Percentiles rank a stretch among this genome's conserved stretches.
Conservation (phyloP, 2,113 vertebrate species). For the Xenotilapia leptura region DNA sequence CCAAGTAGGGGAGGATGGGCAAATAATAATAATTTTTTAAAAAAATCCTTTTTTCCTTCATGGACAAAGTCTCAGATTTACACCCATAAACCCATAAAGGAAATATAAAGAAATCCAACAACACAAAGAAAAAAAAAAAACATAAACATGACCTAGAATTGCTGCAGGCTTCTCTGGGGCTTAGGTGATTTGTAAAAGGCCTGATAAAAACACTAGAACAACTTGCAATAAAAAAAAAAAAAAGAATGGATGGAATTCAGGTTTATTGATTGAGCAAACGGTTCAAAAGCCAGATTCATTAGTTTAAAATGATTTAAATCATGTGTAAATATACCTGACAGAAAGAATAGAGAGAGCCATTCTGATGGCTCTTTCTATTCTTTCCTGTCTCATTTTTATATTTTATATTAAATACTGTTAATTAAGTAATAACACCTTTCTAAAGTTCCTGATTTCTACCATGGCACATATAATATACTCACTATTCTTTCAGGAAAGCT, state of each 20-base stretch:
- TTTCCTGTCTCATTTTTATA: not conserved
- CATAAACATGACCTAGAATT: not conserved
- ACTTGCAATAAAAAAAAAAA: not conserved
- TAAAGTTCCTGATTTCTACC: not conserved
- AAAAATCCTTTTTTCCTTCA: not conserved
- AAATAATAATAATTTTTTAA: not conserved
- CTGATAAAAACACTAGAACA: not conserved
- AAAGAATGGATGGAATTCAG: not conserved
- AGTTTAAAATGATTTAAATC: not conserved
- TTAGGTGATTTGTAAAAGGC: not conserved
- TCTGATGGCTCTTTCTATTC: not conserved
- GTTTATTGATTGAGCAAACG: rapidly evolving
- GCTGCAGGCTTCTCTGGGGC: not conserved
- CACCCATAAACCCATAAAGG: not conserved
- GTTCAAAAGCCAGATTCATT: not conserved
- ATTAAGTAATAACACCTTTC: not conserved
- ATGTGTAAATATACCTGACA: not conserved
- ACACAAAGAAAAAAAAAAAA: not conserved
- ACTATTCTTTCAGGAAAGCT: not conserved
- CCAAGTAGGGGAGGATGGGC: not conserved
- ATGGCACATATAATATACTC: not conserved
- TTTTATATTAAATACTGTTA: not conserved
- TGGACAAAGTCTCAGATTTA: not conserved
- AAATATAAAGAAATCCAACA: not conserved
- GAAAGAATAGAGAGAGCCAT: not conserved